Evolutionary conservation across 2,888 invertebrate species (phyloP), one percentile per base, ranked within the genome.

Genomic region (Heteromurus nitidus): DNA sequence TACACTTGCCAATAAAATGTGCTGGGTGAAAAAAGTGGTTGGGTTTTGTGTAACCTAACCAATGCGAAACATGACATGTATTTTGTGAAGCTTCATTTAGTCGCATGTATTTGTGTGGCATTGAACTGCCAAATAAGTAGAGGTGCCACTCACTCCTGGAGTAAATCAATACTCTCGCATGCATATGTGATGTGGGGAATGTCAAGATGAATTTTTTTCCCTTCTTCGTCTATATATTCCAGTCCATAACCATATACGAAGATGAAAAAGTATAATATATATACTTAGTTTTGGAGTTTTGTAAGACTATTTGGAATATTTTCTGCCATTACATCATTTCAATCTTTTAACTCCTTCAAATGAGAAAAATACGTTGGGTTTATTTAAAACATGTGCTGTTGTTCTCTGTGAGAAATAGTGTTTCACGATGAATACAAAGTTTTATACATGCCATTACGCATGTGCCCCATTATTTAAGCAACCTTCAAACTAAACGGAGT

Each of bases 51-150:
- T n/a, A n/a, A n/a, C n/a, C n/a, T n/a, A n/a, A n/a, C n/a, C n/a
- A n/a, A n/a, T n/a, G n/a, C n/a, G n/a, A n/a, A n/a, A n/a, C n/a
- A n/a, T n/a, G n/a, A n/a, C n/a, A n/a, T n/a, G n/a, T n/a, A n/a
- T n/a, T n/a, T n/a, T n/a, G n/a, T n/a, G n/a, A 58, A 26, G 24
- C 58, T 24, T 58, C 58, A 58, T n/a, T n/a, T n/a, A n/a, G n/a
- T n/a, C n/a, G n/a, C n/a, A n/a, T n/a, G n/a, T n/a, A n/a, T n/a
- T n/a, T n/a, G 55, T 20, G 42, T 69, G 80, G 69, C 80, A 80
- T 74, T 80, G 80, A 80, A 73, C 80, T 80, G 80, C 80, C 80
- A 80, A 80, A 80, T 73, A 80, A 47, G 80, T 80, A 73, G 67
- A 73, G 72, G 80, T 80, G 80, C 72, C 80, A 80, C 73, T 80